Base-by-base conservation (phyloP, 2,888 invertebrate genomes). In the Drosophila diplacantha region DNA sequence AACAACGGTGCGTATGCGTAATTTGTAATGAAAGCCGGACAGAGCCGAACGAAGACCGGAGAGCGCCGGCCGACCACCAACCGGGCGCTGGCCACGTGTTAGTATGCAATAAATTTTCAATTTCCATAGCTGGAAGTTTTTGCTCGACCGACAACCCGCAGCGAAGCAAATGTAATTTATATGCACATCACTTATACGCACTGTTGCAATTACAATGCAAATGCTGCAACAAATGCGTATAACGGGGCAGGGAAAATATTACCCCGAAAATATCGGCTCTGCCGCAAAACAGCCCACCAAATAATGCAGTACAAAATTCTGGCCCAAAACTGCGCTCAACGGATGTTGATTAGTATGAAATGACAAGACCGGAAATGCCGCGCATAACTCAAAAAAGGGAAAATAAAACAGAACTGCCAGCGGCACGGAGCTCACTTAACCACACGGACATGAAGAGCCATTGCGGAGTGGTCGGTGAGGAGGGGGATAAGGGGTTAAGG, bases 321-420 rank as follows among this genome's bases (percentile, higher is more conserved):
- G 14, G 24, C 8, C 46, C 39, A 22, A 39, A 65, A 68, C 55
- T 62, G 50, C 64, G 59, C 58, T 68, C 43, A 54, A 78, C 66
- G 83, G 83, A 85, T 81, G 83, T 75, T 83, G 83, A 85, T 86
- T 83, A 82, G 83, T 74, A 79, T 77, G 73, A 81, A 84, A 81
- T 77, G 74, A 76, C 76, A 82, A 73, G 62, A 57, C 69, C 86
- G 83, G 78, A 86, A 79, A 79, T 72, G 62, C 41, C 29, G 35
- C 14, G 61, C 69, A 63, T 64, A 62, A 64, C 62, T 62, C 38
- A 63, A 58, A 58, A 59, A 44, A 26, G 32, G 29, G 29, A 22
- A 64, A 64, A 51, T 62, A 61, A 37, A 65, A 35, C 65, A 64
- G 39, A 41, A 47, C 46, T 35, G 54, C 39, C 46, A 41, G 56